Conservation (phyloP, 1,140 invertebrate genomes). For the Araneus ventricosus region DNA sequence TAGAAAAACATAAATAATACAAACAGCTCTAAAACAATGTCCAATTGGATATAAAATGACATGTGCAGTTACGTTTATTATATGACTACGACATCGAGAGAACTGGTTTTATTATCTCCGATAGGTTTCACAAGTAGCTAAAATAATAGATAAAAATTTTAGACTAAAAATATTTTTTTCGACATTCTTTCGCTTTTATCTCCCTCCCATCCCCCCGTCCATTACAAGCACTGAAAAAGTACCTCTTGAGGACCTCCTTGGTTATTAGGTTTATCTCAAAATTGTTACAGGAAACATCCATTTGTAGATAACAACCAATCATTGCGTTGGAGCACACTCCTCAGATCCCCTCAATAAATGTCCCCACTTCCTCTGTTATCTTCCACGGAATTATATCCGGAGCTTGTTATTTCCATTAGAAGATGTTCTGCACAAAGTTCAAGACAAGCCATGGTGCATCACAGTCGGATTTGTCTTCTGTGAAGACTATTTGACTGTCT, state of each 20-base stretch:
- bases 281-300: neutral
- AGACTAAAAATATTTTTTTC: too few relatives aligned
- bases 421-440: neutral
- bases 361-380: conserved; percentile 28
- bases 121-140: too few relatives aligned
- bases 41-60: too few relatives aligned
- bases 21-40: too few relatives aligned
- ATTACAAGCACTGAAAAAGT: neutral
- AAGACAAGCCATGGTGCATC: neutral
- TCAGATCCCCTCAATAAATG: conserved; percentile 18
- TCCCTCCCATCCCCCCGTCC: neutral
- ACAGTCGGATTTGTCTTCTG: neutral
- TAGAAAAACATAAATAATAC: too few relatives aligned
- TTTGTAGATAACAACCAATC: conserved; percentile 46
- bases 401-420: neutral
- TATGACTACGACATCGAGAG: too few relatives aligned
- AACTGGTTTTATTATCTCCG: too few relatives aligned
- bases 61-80: too few relatives aligned
- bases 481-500: too few relatives aligned
- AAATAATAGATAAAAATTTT: too few relatives aligned
- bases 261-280: neutral
- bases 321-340: neutral
- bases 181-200: neutral
- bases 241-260: conserved; percentile 7
- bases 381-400: neutral